Evolutionary conservation across 2,797 vertebrate genomes (phyloP).

Genomic region (Cirrhinus mrigala): DNA sequence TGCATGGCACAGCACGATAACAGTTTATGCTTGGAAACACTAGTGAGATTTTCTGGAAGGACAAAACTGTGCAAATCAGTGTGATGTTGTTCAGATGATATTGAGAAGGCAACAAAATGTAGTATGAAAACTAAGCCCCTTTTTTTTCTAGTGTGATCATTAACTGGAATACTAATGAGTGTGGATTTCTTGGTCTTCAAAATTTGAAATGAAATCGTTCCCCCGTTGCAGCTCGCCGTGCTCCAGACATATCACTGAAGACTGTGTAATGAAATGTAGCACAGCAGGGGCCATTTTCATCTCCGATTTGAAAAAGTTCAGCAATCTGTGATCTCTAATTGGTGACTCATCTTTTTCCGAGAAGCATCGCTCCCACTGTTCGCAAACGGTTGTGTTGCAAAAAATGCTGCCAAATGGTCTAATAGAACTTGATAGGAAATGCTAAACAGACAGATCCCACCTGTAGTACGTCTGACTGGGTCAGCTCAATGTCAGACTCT

Average conservation of each 20-base stretch:
- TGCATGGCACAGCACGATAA: constrained; percentile 20
- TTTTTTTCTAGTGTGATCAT: background rate
- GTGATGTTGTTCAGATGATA: background rate
- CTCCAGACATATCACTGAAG: background rate
- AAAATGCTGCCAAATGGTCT: constrained; percentile 49
- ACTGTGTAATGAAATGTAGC: constrained; percentile 30
- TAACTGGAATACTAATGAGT: background rate
- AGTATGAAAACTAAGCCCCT: background rate
- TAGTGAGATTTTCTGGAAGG: constrained; percentile 23
- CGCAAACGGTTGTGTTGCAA: constrained; percentile 56
- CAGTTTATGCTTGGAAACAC: constrained; percentile 20
- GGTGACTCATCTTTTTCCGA: constrained; percentile 68
- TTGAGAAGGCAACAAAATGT: background rate
- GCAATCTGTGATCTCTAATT: constrained; percentile 50
- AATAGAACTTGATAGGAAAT: constrained; percentile 52
- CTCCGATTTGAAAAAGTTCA: constrained; percentile 12
- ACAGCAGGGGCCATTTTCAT: constrained; percentile 35
- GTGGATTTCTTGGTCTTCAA: background rate
- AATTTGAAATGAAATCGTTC: background rate
- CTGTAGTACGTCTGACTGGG: constrained; percentile 63
- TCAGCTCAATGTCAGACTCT: constrained; percentile 62
- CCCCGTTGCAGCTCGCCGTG: constrained; percentile 56
- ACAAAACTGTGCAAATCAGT: background rate
- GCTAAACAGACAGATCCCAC: constrained; percentile 44
- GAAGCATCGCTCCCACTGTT: constrained; percentile 64